phyloP scores from a whole-genome alignment of 2,113 vertebrate species.

The Caretta caretta region DNA sequence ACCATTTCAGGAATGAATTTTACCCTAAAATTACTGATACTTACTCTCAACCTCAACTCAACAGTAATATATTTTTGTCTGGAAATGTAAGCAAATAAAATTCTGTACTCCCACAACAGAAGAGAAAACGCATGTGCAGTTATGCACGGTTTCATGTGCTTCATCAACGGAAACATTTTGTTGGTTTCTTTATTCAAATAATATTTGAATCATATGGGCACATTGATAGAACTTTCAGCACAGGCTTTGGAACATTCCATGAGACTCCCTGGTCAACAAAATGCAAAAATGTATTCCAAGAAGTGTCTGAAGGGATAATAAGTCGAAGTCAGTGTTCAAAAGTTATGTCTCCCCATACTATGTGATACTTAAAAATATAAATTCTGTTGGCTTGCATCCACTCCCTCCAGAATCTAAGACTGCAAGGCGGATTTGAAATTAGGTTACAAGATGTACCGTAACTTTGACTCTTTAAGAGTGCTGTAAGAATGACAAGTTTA shows the following conservation, averaged over 20 bases:
- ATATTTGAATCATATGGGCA: neutral
- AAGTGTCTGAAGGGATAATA: neutral
- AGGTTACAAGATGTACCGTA: neutral
- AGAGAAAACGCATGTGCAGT: neutral
- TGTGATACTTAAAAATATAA: neutral
- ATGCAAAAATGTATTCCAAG: neutral
- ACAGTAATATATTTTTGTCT: neutral
- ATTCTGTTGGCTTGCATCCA: neutral
- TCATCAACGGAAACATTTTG: neutral
- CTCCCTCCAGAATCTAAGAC: neutral
- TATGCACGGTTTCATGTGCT: neutral
- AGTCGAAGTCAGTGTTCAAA: neutral
- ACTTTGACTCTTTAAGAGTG: neutral
- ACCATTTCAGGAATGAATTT: neutral
- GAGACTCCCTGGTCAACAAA: neutral
- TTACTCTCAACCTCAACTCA: neutral
- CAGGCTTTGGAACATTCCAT: neutral
- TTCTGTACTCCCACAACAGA: neutral
- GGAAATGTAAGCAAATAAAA: neutral
- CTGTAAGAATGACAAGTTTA: neutral
- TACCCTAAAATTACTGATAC: neutral
- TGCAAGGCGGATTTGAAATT: neutral
- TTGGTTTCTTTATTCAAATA: neutral
- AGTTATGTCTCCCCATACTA: neutral
- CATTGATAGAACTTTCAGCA: neutral